Base-by-base conservation (phyloP, 2,888 invertebrate species). In the Petrophora chlorosata region DNA sequence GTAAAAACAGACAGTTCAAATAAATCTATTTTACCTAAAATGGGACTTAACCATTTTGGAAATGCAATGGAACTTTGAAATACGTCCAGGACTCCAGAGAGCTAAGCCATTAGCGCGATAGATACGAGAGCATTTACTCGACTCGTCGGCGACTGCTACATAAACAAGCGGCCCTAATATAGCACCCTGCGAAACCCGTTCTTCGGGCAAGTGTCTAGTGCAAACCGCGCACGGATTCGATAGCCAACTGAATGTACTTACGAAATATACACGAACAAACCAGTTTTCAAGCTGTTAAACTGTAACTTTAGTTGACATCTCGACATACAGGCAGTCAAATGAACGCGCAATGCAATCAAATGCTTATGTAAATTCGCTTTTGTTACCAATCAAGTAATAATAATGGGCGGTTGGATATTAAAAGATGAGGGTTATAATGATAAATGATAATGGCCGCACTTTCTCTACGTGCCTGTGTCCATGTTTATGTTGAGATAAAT, bases 151-250 rank as follows among this genome's bases (percentile, higher is more conserved):
- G 25, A 41, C 36, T 51, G 38, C 34, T 48, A 50, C 49, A 57
- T 54, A 56, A 52, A 54, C 47, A 45, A 53, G 51, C 32, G 56
- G 58, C 17, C 53, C 55, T 53, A 53, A 55, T 53, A 58, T 38
- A 53, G 53, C 36, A 32, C 60, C 60, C 45, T 60, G 56, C 15
- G 47, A 26, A 58, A 60, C 58, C 52, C 45, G 58, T 53, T 57
- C 34, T 34, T 17, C 4, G 25, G 40, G 39, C 41, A 32, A 44
- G 42, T 33, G 53, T 36, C 29, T 35, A 23, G 38, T 43, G 50
- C 19, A 36, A 45, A 38, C 44, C 22, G 30, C 28, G 42, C 46
- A 40, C 38, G 13, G 28, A 29, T 40, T 32, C 36, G 53, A 53
- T 51, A 45, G 53, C 53, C 16, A 55, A 47, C 51, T 42, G 47